Conservation (phyloP, 2,888 invertebrate genomes). For the Heteromurus nitidus region DNA sequence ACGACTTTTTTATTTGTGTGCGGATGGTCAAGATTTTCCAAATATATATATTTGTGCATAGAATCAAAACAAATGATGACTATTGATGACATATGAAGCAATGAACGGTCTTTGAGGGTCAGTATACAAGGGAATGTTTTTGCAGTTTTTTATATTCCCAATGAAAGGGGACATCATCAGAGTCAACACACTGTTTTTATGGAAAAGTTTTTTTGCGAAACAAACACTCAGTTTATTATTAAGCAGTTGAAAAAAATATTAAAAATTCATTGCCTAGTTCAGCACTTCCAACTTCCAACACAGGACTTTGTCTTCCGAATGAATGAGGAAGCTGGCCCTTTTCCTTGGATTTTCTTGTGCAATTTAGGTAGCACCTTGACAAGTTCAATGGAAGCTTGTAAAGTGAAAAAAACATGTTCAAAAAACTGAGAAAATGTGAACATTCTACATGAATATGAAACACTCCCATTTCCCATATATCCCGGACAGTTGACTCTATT, state of each 20-base stretch:
- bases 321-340: not conserved
- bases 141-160: not conserved
- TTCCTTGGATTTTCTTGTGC: not conserved
- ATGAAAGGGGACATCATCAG: not conserved
- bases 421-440: no score
- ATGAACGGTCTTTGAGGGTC: not conserved
- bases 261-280: no score
- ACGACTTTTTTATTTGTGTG: not conserved
- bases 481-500: no score
- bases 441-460: no score
- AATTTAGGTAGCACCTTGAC: no score
- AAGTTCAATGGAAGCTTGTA: no score
- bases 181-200: not conserved
- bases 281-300: no score
- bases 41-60: not conserved
- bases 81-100: not conserved
- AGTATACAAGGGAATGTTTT: not conserved
- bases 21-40: not conserved
- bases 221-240: no score
- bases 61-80: no score
- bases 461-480: no score
- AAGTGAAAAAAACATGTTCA: no score
- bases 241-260: no score
- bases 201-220: not conserved
- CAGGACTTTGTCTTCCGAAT: not conserved